Conservation (phyloP, 2,888 invertebrate genomes). For the Machimus rusticus region DNA sequence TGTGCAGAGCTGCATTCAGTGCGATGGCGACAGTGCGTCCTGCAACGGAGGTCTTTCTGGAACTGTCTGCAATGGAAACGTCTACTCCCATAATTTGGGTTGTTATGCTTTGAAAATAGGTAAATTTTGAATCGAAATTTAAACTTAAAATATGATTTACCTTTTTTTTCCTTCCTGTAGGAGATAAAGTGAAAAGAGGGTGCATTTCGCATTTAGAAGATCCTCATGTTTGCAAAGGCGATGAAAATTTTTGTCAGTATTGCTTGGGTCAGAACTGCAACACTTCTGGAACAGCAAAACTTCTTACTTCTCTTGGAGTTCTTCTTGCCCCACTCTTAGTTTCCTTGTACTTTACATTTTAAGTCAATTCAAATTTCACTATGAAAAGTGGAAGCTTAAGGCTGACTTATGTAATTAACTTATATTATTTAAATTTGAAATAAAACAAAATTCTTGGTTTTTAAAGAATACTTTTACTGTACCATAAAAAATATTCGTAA, state of each 20-base stretch:
- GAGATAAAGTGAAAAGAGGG: neutral
- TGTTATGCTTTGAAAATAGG: neutral
- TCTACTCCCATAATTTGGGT: neutral
- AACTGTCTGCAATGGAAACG: too few species aligned
- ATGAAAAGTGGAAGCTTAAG: too few species aligned
- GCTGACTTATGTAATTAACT: too few species aligned
- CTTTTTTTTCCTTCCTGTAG: neutral
- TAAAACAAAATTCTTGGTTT: too few species aligned
- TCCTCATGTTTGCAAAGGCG: neutral
- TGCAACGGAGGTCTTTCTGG: neutral
- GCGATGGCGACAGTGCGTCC: neutral
- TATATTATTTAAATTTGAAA: too few species aligned
- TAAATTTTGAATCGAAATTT: neutral
- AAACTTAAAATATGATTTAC: neutral
- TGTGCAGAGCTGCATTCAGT: slow-evolving; percentile 25
- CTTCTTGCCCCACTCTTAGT: neutral
- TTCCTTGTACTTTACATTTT: neutral
- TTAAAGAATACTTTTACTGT: too few species aligned
- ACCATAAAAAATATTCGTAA: too few species aligned
- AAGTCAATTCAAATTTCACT: neutral
- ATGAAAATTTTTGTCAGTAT: neutral
- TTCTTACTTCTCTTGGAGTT: neutral
- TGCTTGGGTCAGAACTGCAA: neutral
- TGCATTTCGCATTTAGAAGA: neutral
- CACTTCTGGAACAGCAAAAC: neutral